Evolutionary conservation across 2,113 vertebrate genomes (phyloP).

Genomic region (Odocoileus hemionus): DNA sequence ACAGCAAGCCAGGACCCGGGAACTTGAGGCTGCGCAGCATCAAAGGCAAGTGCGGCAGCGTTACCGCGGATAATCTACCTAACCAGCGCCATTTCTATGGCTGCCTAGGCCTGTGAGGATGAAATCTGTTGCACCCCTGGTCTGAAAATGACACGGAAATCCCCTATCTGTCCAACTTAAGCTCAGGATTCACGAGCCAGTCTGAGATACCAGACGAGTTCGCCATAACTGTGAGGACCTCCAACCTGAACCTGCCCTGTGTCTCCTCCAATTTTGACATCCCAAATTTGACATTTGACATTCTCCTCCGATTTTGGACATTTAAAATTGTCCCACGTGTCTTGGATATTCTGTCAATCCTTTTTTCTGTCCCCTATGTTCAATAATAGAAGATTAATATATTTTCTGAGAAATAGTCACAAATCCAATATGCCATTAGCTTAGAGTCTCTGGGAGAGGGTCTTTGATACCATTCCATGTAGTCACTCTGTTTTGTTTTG

Average conservation of each 20-base stretch:
- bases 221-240: neutral
- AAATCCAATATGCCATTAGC: neutral
- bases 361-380: too few species aligned
- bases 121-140: neutral
- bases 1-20: neutral
- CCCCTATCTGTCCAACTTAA: neutral
- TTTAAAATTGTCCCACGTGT: too few species aligned
- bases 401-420: neutral
- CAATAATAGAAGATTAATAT: too few species aligned
- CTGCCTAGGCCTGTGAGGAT: neutral
- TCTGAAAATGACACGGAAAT: neutral
- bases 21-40: rapidly evolving
- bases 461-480: neutral
- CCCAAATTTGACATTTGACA: too few species aligned
- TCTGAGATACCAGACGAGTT: neutral
- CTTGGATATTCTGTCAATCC: too few species aligned
- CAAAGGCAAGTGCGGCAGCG: neutral
- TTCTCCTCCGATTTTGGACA: too few species aligned
- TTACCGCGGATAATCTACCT: neutral
- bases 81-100: neutral
- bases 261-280: too few species aligned
- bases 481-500: neutral
- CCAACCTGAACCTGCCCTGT: neutral
- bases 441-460: neutral
- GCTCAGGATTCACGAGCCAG: neutral